Evolutionary conservation across 2,113 vertebrate genomes (phyloP), one percentile per base, ranked within the genome.

Genomic region (Panthera tigris): DNA sequence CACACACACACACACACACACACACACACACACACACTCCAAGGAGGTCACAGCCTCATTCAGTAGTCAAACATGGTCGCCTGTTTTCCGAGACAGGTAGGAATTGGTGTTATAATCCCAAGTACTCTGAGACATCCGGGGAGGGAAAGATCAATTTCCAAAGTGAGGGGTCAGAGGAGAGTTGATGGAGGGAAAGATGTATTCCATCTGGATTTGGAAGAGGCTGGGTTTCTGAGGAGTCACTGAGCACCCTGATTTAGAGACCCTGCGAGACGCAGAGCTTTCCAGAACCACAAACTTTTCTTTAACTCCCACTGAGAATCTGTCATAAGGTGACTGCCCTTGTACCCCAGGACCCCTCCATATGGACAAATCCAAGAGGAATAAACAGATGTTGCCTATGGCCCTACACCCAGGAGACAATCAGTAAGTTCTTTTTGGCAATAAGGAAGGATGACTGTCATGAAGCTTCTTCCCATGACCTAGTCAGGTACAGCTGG

Each of bases 201-300:
- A 5, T 41, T 45, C 5, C 1, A 7, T 41, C 57, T 68, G 63
- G 33, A 29, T 74, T 15, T 61, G 18, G 14, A 23, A 61, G 66
- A 13, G 27, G n/a, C 5, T 39, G 71, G 1, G 25, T 69, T 89
- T 81, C 86, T 21, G 16, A 57, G 81, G 31, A 66, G 23, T 57
- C 68, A 3, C 19, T 7, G 1, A n/a, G 29, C 2, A n/a, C 5
- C 12, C 0, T 0, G 3, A 68, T 55, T 80, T 21, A 45, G 80
- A 89, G 87, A 45, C 68, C 31, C 19, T 36, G 80, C 29, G 41
- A 81, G 69, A 25, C 14, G 12, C 27, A 41, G 69, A 52, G 66
- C 45, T 92, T 45, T 57, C 66, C 19, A 9, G 73, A 66, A 69
- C n/a, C 23, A 13, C 45, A 36, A 4, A 15, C 15, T 65, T 33